phyloP scores from a whole-genome alignment of 2,888 invertebrate species.

The Hoplodrina blanda region DNA sequence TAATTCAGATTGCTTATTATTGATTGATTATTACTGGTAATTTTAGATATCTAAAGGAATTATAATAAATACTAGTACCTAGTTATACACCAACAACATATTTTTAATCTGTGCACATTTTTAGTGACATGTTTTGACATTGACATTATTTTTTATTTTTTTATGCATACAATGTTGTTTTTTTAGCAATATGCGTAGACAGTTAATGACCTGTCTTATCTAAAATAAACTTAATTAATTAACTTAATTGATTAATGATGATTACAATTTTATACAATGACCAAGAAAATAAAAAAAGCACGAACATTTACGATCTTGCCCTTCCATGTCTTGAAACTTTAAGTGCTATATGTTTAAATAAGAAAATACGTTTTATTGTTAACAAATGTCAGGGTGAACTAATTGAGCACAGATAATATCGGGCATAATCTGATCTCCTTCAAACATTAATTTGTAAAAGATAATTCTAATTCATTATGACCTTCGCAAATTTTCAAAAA shows the following conservation, averaged over 20 bases:
- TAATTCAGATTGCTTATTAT: neutral
- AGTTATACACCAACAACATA: too few relatives aligned
- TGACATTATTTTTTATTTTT: neutral
- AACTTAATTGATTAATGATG: slow-evolving; percentile 44
- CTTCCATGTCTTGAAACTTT: slow-evolving; percentile 12
- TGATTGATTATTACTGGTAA: neutral
- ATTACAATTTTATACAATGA: neutral
- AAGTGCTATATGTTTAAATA: slow-evolving; percentile 16
- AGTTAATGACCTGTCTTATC: slow-evolving; percentile 36
- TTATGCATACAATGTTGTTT: neutral
- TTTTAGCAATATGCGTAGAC: neutral
- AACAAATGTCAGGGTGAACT: slow-evolving; percentile 35
- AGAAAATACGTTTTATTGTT: slow-evolving; percentile 3
- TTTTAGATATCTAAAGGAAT: neutral
- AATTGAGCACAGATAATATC: slow-evolving; percentile 10
- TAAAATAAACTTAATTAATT: slow-evolving; percentile 16
- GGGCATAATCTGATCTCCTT: neutral
- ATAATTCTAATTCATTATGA: neutral
- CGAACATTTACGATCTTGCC: neutral
- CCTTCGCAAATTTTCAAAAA: slow-evolving; percentile 1
- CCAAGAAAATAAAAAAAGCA: slow-evolving; percentile 13
- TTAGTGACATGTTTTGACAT: neutral
- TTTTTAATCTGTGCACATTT: too few relatives aligned
- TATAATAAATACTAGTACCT: too few relatives aligned
- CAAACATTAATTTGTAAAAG: neutral